Conservation (phyloP, 1,140 invertebrate species). For the Atopsyche davidsoni region DNA sequence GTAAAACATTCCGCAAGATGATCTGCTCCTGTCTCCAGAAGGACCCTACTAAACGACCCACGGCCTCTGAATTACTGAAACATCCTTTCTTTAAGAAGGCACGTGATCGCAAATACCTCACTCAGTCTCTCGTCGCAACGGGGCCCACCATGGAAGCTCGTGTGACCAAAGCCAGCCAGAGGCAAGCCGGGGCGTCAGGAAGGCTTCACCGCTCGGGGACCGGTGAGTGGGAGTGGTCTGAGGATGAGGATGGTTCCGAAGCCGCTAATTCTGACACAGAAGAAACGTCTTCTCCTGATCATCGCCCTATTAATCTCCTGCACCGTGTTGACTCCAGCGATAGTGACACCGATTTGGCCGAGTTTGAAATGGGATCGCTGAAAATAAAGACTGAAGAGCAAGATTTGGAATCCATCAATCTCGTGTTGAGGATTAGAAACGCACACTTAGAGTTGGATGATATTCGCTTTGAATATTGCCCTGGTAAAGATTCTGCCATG, state of each 20-base stretch:
- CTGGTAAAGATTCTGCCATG: slow-evolving; percentile 87
- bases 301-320: slow-evolving; percentile 51
- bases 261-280: slow-evolving; percentile 34
- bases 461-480: slow-evolving; percentile 93
- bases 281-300: slow-evolving; percentile 28
- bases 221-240: slow-evolving; percentile 92
- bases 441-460: slow-evolving; percentile 89
- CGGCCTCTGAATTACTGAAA: slow-evolving; percentile 89
- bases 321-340: slow-evolving; percentile 49
- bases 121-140: slow-evolving; percentile 75
- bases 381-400: slow-evolving; percentile 11
- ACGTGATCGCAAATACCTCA: slow-evolving; percentile 88
- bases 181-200: slow-evolving; percentile 81
- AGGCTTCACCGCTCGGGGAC: slow-evolving; percentile 82
- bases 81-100: slow-evolving; percentile 97
- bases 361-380: slow-evolving; percentile 10
- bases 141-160: slow-evolving; percentile 76
- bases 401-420: slow-evolving; percentile 33
- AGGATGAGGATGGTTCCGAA: slow-evolving; percentile 48
- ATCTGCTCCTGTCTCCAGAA: slow-evolving; percentile 93
- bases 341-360: slow-evolving; percentile 41
- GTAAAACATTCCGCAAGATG: slow-evolving; percentile 95
- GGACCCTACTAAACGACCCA: slow-evolving; percentile 85
- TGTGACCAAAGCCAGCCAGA: slow-evolving; percentile 74
- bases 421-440: slow-evolving; percentile 54